phyloP scores from a whole-genome alignment of 2,888 invertebrate species.

The Lottia gigantea region DNA sequence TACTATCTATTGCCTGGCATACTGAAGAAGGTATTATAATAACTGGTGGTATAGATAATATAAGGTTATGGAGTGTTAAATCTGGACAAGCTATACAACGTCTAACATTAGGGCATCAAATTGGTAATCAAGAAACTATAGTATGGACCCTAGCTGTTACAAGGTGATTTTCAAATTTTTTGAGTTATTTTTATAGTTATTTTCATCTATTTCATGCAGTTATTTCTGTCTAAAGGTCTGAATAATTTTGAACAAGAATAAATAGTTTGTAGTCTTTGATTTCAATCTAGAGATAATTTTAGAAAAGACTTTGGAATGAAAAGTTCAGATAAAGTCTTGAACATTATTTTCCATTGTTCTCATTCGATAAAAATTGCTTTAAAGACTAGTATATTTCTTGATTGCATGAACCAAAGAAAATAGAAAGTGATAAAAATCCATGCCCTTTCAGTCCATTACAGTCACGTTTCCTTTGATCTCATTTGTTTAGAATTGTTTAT shows the following conservation, averaged over 20 bases:
- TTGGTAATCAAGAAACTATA: constrained; percentile 78
- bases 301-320: no score
- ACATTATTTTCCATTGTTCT: no score
- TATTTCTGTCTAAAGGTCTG: no score
- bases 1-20: constrained; percentile 89
- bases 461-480: not conserved
- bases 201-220: no score
- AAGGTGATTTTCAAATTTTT: constrained; percentile 50
- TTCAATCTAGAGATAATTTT: no score
- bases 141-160: constrained; percentile 86
- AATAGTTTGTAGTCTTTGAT: no score
- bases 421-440: not conserved
- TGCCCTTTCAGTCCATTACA: no score
- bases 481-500: not conserved
- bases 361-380: no score
- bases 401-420: not conserved
- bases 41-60: constrained; percentile 81
- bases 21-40: constrained; percentile 79
- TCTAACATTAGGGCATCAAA: constrained; percentile 79
- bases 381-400: constrained; percentile 1
- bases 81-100: constrained; percentile 87
- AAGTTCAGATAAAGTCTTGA: no score
- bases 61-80: constrained; percentile 87
- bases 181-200: no score
- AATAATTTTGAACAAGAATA: no score